Conservation (phyloP, 23 tunicate species). For the Trididemnum clinides region DNA sequence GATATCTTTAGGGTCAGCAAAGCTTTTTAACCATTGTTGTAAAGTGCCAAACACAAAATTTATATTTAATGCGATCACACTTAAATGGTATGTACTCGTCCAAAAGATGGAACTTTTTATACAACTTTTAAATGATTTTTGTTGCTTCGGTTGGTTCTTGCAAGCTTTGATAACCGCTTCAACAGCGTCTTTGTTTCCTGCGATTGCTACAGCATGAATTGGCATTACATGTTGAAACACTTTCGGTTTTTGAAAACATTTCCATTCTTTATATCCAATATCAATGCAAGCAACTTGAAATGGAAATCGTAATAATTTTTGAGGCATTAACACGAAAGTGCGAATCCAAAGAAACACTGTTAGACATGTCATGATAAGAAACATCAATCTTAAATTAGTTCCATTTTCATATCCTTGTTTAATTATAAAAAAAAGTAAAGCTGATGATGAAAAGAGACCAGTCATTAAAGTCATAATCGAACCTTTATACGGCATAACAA, state of each 20-base stretch:
- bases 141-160: not conserved
- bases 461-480: not conserved
- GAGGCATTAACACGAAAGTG: conserved; percentile 38
- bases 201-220: not conserved
- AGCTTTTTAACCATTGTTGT: not conserved
- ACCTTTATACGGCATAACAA: not conserved
- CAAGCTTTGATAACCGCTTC: not conserved
- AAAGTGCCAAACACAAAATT: conserved; percentile 9
- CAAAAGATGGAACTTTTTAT: conserved; percentile 11
- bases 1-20: not conserved
- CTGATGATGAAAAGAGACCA: conserved; percentile 25
- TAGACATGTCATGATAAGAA: not conserved
- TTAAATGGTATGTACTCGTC: conserved; percentile 22
- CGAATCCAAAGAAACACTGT: not conserved
- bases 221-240: not conserved
- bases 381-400: not conserved
- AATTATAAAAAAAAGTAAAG: conserved; percentile 13
- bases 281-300: not conserved
- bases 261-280: conserved; percentile 14
- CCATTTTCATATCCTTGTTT: conserved; percentile 9
- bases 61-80: not conserved
- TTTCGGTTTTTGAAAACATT: not conserved
- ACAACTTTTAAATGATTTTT: not conserved
- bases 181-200: not conserved
- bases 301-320: not conserved